Evolutionary conservation across 2,113 vertebrate species (phyloP).

Genomic region (Tetrao urogallus): DNA sequence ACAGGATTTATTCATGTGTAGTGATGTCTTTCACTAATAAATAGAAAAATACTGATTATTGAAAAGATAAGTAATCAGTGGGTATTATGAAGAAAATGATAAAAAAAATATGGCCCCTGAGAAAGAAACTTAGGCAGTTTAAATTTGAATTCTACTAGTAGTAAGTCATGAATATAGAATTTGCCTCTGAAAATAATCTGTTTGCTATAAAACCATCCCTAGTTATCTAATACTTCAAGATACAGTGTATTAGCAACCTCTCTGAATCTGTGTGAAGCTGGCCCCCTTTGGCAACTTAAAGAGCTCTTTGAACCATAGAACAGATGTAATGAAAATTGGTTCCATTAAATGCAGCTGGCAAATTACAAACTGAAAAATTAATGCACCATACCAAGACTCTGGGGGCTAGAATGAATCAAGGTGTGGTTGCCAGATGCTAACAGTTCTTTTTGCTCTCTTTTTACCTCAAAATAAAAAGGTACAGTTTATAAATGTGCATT

Average conservation of each 20-base stretch:
- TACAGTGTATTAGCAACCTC: slow-evolving; percentile 71
- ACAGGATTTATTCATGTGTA: slow-evolving; percentile 3
- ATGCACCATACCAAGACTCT: slow-evolving; percentile 79
- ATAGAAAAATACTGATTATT: slow-evolving; percentile 41
- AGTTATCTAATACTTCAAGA: slow-evolving; percentile 79
- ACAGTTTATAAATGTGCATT: slow-evolving; percentile 2
- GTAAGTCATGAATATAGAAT: slow-evolving; percentile 74
- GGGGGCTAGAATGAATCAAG: slow-evolving; percentile 78
- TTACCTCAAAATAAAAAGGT: slow-evolving; percentile 34
- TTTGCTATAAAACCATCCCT: slow-evolving; percentile 70
- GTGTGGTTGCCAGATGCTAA: slow-evolving; percentile 79
- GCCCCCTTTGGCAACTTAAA: slow-evolving; percentile 80
- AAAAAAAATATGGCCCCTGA: slow-evolving; percentile 54
- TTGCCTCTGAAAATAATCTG: slow-evolving; percentile 70
- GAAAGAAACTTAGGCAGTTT: slow-evolving; percentile 69
- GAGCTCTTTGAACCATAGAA: slow-evolving; percentile 84
- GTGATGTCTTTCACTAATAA: slow-evolving; percentile 58
- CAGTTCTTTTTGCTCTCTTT: slow-evolving; percentile 14
- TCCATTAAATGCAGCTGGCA: slow-evolving; percentile 85
- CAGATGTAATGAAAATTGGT: slow-evolving; percentile 86
- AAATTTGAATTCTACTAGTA: slow-evolving; percentile 73
- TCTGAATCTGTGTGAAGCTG: slow-evolving; percentile 73
- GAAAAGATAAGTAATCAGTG: slow-evolving; percentile 55
- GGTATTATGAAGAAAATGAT: slow-evolving; percentile 65
- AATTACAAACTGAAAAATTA: slow-evolving; percentile 86